Conservation (phyloP, 2,888 invertebrate species). For the Nephrotoma flavescens region DNA sequence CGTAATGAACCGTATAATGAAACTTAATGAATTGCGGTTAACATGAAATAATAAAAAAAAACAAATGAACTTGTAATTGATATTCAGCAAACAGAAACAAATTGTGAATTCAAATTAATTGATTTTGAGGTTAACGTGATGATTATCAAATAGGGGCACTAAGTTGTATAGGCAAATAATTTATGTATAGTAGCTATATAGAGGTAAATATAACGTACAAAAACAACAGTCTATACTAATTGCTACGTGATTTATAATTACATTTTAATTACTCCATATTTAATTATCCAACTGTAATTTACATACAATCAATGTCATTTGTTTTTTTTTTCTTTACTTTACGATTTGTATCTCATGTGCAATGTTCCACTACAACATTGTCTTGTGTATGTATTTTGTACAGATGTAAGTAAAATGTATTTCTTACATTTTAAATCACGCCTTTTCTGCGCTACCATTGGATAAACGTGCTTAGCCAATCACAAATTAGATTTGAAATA, state of each 20-base stretch:
- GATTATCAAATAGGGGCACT: background rate
- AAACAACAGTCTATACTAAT: background rate
- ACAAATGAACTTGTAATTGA: background rate
- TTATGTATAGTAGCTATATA: too few relatives aligned
- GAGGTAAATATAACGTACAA: too few relatives aligned
- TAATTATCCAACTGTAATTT: background rate
- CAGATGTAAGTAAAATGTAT: background rate
- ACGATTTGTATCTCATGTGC: background rate
- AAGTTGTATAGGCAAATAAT: too few relatives aligned
- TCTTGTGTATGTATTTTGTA: background rate
- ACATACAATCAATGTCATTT: background rate
- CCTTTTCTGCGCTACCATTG: background rate
- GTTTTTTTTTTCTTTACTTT: background rate
- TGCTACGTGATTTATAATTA: background rate
- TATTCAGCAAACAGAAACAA: background rate
- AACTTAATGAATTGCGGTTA: background rate
- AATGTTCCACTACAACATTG: background rate
- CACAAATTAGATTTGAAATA: background rate
- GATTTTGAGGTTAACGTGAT: background rate
- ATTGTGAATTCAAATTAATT: background rate
- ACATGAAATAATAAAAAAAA: background rate
- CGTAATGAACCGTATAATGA: background rate
- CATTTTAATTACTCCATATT: background rate
- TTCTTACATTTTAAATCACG: background rate
- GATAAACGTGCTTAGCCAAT: background rate